phyloP scores from a whole-genome alignment of 2,888 invertebrate genomes.

The Drosophila neonasuta region DNA sequence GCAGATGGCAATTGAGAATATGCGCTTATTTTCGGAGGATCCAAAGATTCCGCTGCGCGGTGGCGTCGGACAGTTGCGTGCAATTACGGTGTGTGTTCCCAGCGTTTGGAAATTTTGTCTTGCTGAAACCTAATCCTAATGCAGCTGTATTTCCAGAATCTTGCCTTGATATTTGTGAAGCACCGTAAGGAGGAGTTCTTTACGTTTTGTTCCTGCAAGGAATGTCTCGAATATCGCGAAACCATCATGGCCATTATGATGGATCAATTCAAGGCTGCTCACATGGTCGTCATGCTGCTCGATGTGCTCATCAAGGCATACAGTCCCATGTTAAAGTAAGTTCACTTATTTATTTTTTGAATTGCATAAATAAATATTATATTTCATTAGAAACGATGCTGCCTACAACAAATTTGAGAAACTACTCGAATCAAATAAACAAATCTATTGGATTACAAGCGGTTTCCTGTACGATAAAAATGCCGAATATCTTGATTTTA shows the following conservation, averaged over 20 bases:
- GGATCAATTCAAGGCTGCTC: slow-evolving; percentile 81
- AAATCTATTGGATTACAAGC: slow-evolving; percentile 80
- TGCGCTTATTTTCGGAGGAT: slow-evolving; percentile 68
- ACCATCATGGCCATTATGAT: slow-evolving; percentile 80
- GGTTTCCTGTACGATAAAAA: slow-evolving; percentile 81
- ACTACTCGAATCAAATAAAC: slow-evolving; percentile 78
- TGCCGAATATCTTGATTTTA: slow-evolving; percentile 81
- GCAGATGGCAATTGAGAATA: slow-evolving; percentile 71
- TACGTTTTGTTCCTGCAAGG: slow-evolving; percentile 80
- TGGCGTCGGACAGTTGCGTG: slow-evolving; percentile 72
- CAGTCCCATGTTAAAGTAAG: slow-evolving; percentile 80
- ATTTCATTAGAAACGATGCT: slow-evolving; percentile 73
- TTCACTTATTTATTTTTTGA: not conserved
- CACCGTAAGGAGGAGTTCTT: slow-evolving; percentile 80
- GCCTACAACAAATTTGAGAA: slow-evolving; percentile 80
- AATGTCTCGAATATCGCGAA: slow-evolving; percentile 81
- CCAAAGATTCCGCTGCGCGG: slow-evolving; percentile 68
- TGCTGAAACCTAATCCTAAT: slow-evolving; percentile 64
- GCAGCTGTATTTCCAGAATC: slow-evolving; percentile 76
- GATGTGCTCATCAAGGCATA: slow-evolving; percentile 80
- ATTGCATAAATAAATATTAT: not conserved
- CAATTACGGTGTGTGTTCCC: slow-evolving; percentile 63
- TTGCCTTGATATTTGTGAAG: slow-evolving; percentile 78
- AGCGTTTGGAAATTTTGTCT: not conserved
- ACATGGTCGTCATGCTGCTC: slow-evolving; percentile 80